phyloP scores from a whole-genome alignment of 2,113 vertebrate genomes.

The Lasiurus borealis region DNA sequence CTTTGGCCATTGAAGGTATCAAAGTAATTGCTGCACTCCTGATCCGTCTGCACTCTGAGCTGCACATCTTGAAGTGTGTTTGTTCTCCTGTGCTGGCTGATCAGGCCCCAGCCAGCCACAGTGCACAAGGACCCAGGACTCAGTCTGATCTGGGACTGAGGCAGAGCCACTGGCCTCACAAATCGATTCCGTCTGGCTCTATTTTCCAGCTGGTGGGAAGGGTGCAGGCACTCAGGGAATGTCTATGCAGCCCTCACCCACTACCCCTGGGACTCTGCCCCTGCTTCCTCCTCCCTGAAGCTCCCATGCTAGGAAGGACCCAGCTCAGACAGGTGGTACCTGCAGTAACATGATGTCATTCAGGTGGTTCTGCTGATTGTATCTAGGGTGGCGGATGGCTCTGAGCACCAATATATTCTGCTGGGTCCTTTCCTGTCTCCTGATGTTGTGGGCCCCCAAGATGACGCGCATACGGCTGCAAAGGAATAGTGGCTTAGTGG shows the following conservation, averaged over 20 bases:
- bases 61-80: constrained; percentile 47
- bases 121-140: constrained; percentile 32
- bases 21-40: background rate
- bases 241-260: accelerated
- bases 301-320: background rate
- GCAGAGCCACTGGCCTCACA: constrained; percentile 55
- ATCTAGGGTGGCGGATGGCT: constrained; percentile 31
- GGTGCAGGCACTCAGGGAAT: background rate
- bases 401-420: background rate
- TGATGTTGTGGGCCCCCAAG: constrained; percentile 69
- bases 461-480: constrained; percentile 32
- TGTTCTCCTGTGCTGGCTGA: background rate
- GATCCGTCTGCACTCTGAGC: constrained; percentile 2
- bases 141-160: accelerated
- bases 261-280: background rate
- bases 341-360: constrained; percentile 80
- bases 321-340: background rate
- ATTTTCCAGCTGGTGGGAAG: background rate
- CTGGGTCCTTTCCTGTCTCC: background rate
- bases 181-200: accelerated
- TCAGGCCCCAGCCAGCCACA: constrained; percentile 65
- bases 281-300: background rate
- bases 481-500: background rate
- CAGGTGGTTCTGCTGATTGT: accelerated
- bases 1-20: accelerated